These are phyloP conservation scores for Discoglossus pictus DNA, from an alignment of 2,797 vertebrate genomes.

Conservation along the genomic window DNA sequence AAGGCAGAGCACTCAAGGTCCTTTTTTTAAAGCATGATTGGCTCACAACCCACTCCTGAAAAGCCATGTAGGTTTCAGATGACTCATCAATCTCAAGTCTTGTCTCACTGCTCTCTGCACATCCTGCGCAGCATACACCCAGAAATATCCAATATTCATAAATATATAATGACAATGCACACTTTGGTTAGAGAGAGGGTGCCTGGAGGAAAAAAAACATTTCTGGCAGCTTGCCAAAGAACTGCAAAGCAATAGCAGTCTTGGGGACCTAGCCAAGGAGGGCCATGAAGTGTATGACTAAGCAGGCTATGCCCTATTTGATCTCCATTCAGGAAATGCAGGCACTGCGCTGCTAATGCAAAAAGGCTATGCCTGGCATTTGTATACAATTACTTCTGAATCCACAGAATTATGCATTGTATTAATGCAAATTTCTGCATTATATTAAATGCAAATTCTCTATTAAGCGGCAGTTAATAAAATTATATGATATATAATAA, in stretches of 20 bases:
- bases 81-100: slow-evolving; percentile 17
- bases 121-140: slow-evolving; percentile 67
- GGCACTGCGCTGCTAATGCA: slow-evolving; percentile 27
- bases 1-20: no score
- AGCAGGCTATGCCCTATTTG: slow-evolving; percentile 43
- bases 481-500: no score
- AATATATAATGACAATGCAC: slow-evolving; percentile 60
- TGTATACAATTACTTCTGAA: slow-evolving; percentile 20
- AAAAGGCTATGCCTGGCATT: slow-evolving; percentile 25
- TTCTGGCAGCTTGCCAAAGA: slow-evolving; percentile 60
- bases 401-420: not conserved
- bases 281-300: slow-evolving; percentile 26
- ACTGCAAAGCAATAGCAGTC: slow-evolving; percentile 51
- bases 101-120: slow-evolving; percentile 59
- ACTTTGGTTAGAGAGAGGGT: slow-evolving; percentile 56
- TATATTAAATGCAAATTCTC: not conserved
- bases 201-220: slow-evolving; percentile 51
- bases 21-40: no score
- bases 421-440: slow-evolving; percentile 16
- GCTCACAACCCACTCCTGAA: not conserved
- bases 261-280: slow-evolving; percentile 37
- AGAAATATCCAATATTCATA: slow-evolving; percentile 61
- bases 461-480: not conserved
- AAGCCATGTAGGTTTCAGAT: slow-evolving; percentile 19
- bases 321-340: slow-evolving; percentile 33